Evolutionary conservation across 2,113 vertebrate species (phyloP).

Genomic region (Carassius carassius): DNA sequence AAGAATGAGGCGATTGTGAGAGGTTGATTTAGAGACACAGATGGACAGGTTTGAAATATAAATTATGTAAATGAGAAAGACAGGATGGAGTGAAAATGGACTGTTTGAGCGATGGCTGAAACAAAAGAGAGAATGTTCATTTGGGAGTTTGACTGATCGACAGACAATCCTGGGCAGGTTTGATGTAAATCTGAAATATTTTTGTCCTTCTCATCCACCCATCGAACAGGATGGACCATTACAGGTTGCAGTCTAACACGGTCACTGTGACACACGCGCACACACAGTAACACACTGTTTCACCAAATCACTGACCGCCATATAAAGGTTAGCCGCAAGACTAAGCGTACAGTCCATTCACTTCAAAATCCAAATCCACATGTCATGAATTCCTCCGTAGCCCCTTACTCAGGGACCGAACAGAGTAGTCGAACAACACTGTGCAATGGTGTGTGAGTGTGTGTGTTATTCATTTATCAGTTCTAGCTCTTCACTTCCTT

Average conservation of each 20-base stretch:
- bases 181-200: slow-evolving; percentile 40
- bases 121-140: slow-evolving; percentile 40
- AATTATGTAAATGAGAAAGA: background rate
- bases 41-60: slow-evolving; percentile 11
- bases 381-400: slow-evolving; percentile 43
- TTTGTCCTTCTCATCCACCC: slow-evolving; percentile 50
- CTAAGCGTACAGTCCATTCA: background rate
- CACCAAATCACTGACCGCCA: background rate
- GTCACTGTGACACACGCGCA: background rate
- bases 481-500: slow-evolving; percentile 22
- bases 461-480: slow-evolving; percentile 26
- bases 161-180: slow-evolving; percentile 59
- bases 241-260: slow-evolving; percentile 46
- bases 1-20: background rate
- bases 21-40: slow-evolving; percentile 11
- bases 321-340: background rate
- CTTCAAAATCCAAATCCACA: slow-evolving; percentile 14
- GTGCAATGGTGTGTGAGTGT: slow-evolving; percentile 62
- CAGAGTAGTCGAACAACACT: slow-evolving; percentile 78
- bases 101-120: slow-evolving; percentile 36
- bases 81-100: slow-evolving; percentile 27
- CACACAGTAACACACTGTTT: slow-evolving; percentile 37
- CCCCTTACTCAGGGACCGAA: slow-evolving; percentile 66
- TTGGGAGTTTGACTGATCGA: slow-evolving; percentile 62
- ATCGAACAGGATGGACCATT: slow-evolving; percentile 55